These are phyloP conservation scores for Ennomos erosarius DNA, from an alignment of 2,888 invertebrate genomes.

Conservation along the genomic window DNA sequence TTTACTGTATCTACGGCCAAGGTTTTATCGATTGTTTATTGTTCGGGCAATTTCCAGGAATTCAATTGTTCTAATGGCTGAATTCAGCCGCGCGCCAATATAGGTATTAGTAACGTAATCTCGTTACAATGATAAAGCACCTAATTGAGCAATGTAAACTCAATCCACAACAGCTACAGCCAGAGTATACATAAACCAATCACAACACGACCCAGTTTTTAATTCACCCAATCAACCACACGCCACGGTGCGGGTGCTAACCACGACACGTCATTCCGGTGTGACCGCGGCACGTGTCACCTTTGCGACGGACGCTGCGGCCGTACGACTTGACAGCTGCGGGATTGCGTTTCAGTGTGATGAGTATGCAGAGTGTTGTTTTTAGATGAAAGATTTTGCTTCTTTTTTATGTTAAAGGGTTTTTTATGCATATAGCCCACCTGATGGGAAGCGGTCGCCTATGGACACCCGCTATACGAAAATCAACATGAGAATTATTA, in stretches of 20 bases:
- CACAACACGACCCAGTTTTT: conserved; percentile 24
- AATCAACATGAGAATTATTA: not conserved
- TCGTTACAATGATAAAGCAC: no score
- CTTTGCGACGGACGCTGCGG: conserved; percentile 35
- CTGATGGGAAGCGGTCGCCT: no score
- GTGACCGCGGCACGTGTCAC: conserved; percentile 34
- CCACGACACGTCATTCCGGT: conserved; percentile 38
- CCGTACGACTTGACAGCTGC: conserved; percentile 39
- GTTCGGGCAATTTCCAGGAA: no score
- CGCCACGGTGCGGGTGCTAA: conserved; percentile 24
- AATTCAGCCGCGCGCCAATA: no score
- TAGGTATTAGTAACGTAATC: no score
- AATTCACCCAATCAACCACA: conserved; percentile 35
- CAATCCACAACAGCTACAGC: not conserved
- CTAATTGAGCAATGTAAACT: no score
- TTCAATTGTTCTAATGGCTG: no score
- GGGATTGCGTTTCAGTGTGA: conserved; percentile 36
- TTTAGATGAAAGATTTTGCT: conserved; percentile 3
- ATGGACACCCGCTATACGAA: no score
- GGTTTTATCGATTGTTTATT: no score
- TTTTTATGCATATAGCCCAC: no score
- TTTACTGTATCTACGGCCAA: no score
- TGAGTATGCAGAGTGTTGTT: conserved; percentile 10
- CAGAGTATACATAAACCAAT: conserved; percentile 12
- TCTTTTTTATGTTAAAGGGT: no score